phyloP scores from a whole-genome alignment of 1,140 invertebrate genomes.

The Cyclina sinensis region DNA sequence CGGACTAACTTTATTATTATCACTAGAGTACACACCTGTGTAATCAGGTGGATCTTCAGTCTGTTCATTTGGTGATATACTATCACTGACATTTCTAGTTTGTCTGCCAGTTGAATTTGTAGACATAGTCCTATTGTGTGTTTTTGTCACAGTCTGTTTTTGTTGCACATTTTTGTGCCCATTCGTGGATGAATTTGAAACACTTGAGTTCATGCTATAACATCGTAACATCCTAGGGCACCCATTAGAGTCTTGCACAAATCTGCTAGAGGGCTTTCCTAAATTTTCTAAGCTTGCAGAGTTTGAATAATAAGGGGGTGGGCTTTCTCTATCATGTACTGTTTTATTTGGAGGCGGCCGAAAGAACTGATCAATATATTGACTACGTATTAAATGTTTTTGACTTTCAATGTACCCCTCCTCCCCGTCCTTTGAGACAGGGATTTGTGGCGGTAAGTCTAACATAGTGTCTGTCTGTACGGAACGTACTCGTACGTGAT shows the following conservation, averaged over 20 bases:
- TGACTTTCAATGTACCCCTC: constrained; percentile 89
- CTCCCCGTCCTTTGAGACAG: constrained; percentile 90
- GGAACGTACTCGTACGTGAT: constrained; percentile 89
- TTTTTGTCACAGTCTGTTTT: constrained; percentile 30
- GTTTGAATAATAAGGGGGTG: constrained; percentile 89
- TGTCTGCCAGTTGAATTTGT: constrained; percentile 52
- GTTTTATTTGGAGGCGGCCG: constrained; percentile 91
- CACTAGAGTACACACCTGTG: constrained; percentile 51
- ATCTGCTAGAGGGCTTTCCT: constrained; percentile 56
- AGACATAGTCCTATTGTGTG: constrained; percentile 64
- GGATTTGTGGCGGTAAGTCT: constrained; percentile 90
- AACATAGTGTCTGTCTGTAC: constrained; percentile 90
- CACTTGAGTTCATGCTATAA: constrained; percentile 67
- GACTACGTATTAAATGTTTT: constrained; percentile 89
- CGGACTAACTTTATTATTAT: constrained; percentile 57
- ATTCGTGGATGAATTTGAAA: constrained; percentile 27
- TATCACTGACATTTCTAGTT: constrained; percentile 31
- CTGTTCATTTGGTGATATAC: constrained; percentile 18
- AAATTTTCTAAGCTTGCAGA: constrained; percentile 74
- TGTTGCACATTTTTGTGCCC: constrained; percentile 30
- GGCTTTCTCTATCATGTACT: constrained; percentile 90
- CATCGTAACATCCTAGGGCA: constrained; percentile 64
- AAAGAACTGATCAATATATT: constrained; percentile 91
- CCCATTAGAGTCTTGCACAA: constrained; percentile 63
- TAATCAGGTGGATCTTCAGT: constrained; percentile 62